These are phyloP conservation scores for Paramormyrops kingsleyae DNA, from an alignment of 2,113 vertebrate genomes.

Conservation along the genomic window DNA sequence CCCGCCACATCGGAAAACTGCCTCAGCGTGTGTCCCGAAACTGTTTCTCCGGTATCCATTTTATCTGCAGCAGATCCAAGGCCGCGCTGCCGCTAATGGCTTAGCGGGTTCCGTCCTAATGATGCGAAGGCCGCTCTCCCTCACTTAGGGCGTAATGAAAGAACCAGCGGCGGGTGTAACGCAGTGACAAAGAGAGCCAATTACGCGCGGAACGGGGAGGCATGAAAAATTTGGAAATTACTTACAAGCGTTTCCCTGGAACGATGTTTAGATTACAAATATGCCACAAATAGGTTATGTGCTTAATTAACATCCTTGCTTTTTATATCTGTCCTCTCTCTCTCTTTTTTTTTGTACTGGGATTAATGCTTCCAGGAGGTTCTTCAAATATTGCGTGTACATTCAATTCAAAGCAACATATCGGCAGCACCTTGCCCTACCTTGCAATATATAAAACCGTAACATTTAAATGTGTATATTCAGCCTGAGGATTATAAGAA, in stretches of 20 bases:
- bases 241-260: neutral
- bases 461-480: neutral
- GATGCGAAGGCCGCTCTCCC: slow-evolving; percentile 35
- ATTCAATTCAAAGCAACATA: neutral
- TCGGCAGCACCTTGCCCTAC: no score
- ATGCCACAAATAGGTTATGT: neutral
- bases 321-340: neutral
- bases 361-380: neutral
- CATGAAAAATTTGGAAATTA: neutral
- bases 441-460: neutral
- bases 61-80: slow-evolving; percentile 26
- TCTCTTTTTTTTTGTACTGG: neutral
- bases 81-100: slow-evolving; percentile 35
- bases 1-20: neutral
- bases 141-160: slow-evolving; percentile 34
- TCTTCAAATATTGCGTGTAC: neutral
- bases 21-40: slow-evolving; percentile 8
- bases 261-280: neutral
- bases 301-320: neutral
- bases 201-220: neutral
- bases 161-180: slow-evolving; percentile 28
- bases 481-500: neutral
- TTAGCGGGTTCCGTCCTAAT: slow-evolving; percentile 36
- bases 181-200: neutral
- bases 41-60: slow-evolving; percentile 18